phyloP scores from a whole-genome alignment of 92 coral and sea anemone genomes.

The Phenganax subtilis region DNA sequence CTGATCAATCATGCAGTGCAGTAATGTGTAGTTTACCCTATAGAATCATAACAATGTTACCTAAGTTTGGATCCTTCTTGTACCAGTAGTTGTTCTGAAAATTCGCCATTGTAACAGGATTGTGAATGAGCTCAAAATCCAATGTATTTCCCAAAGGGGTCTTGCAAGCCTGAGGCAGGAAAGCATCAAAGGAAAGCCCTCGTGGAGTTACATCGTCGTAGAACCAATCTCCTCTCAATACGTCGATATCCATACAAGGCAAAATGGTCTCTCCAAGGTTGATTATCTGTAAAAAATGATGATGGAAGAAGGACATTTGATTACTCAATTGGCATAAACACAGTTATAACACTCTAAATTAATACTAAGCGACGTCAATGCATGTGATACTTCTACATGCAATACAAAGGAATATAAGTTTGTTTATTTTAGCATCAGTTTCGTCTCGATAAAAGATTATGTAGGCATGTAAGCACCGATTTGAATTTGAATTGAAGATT shows the following conservation, averaged over 20 bases:
- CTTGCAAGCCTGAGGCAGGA: slow-evolving; percentile 32
- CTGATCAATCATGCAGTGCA: too few species aligned
- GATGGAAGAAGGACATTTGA: not conserved
- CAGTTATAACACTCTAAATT: not conserved
- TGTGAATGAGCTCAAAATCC: slow-evolving; percentile 36
- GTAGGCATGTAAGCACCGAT: too few species aligned
- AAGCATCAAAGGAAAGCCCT: slow-evolving; percentile 19
- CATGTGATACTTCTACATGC: not conserved
- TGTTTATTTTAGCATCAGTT: too few species aligned
- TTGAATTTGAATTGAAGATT: too few species aligned
- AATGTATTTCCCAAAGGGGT: slow-evolving; percentile 22
- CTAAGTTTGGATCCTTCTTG: not conserved
- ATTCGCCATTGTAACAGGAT: slow-evolving; percentile 19
- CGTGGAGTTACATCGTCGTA: slow-evolving; percentile 32
- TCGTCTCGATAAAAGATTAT: too few species aligned
- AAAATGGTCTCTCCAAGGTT: slow-evolving; percentile 34
- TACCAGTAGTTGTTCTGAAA: slow-evolving; percentile 31
- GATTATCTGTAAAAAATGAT: not conserved
- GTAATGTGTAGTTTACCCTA: too few species aligned
- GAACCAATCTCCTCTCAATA: slow-evolving; percentile 14
- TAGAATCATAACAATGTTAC: too few species aligned
- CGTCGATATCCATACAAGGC: slow-evolving; percentile 26
- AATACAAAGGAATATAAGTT: too few species aligned
- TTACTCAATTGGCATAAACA: not conserved
- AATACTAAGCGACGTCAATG: not conserved